These are phyloP conservation scores for Procapra przewalskii DNA, from an alignment of 2,113 vertebrate genomes.

Conservation along the genomic window DNA sequence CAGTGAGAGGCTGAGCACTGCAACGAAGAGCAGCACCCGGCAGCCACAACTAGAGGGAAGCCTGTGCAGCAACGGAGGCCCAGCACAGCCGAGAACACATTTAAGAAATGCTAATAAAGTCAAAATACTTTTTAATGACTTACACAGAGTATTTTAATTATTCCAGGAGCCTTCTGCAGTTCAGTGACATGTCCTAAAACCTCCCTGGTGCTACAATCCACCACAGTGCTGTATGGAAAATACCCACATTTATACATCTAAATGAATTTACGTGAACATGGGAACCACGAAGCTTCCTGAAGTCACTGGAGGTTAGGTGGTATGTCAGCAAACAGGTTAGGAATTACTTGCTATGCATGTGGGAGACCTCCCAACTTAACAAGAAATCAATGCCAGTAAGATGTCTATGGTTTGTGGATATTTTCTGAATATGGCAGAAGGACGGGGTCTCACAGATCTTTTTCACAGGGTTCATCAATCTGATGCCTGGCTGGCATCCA, in stretches of 20 bases:
- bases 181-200: background rate
- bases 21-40: background rate
- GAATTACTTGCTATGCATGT: background rate
- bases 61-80: background rate
- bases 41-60: background rate
- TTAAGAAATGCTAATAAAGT: background rate
- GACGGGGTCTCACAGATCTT: background rate
- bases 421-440: background rate
- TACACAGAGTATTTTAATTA: background rate
- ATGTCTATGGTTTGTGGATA: background rate
- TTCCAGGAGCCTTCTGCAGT: background rate
- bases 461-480: background rate
- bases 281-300: background rate
- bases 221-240: background rate
- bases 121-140: background rate
- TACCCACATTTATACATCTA: background rate
- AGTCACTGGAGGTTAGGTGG: background rate
- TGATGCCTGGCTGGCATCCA: background rate
- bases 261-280: background rate
- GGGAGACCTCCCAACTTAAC: background rate
- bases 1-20: background rate
- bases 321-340: background rate
- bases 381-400: background rate
- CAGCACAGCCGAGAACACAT: background rate
- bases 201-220: background rate